Evolutionary conservation across 2,888 invertebrate genomes (phyloP).

Genomic region (Papilio demoleus): DNA sequence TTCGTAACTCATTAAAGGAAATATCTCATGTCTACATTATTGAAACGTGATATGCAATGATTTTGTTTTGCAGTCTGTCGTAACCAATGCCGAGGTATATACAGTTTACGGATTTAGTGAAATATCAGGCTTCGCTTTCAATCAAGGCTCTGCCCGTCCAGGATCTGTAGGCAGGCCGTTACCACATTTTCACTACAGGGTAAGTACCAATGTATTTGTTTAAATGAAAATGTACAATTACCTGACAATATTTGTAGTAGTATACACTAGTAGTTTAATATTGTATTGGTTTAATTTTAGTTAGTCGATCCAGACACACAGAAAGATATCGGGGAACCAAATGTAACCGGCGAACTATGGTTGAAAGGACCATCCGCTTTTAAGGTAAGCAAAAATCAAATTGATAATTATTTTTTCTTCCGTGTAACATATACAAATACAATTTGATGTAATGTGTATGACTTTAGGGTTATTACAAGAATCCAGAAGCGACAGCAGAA

Average conservation of each 20-base stretch:
- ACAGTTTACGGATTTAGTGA: conserved; percentile 68
- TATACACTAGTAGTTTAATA: no score
- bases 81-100: background rate
- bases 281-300: conserved; percentile 57
- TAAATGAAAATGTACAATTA: background rate
- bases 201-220: conserved; percentile 44
- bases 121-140: conserved; percentile 55
- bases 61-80: background rate
- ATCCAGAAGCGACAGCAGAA: conserved; percentile 66
- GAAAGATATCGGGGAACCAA: conserved; percentile 69
- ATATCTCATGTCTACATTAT: background rate
- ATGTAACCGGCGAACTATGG: conserved; percentile 79
- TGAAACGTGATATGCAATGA: background rate
- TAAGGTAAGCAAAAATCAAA: conserved; percentile 37
- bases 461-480: conserved; percentile 72
- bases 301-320: conserved; percentile 71
- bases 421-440: background rate
- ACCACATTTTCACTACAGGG: conserved; percentile 58
- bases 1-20: no score
- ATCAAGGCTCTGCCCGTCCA: conserved; percentile 47
- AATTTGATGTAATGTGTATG: background rate
- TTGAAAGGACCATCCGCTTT: conserved; percentile 73
- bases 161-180: conserved; percentile 57
- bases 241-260: no score
- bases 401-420: background rate